Conservation (phyloP, 2,797 vertebrate species). For the Ciconia nigra region DNA sequence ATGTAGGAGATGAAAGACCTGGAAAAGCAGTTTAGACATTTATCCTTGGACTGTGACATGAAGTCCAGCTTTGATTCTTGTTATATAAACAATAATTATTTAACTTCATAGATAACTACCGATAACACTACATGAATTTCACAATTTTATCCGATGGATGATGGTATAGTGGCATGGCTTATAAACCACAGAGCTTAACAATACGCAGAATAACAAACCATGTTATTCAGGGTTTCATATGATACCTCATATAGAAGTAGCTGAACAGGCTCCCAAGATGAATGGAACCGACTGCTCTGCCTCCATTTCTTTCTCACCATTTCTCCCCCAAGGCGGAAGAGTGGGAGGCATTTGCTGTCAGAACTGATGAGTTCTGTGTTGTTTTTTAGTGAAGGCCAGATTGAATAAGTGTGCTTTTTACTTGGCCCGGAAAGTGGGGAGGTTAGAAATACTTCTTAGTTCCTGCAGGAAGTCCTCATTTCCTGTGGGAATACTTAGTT, state of each 20-base stretch:
- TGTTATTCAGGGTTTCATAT: background rate
- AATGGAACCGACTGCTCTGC: background rate
- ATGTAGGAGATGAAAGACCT: conserved; percentile 13
- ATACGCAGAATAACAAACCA: background rate
- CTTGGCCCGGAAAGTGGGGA: conserved; percentile 36
- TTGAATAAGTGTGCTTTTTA: conserved; percentile 26
- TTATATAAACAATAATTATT: conserved; percentile 21
- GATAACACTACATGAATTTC: background rate
- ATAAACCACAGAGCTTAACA: background rate
- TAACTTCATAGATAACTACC: background rate
- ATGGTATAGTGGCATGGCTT: background rate
- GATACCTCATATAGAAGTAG: background rate
- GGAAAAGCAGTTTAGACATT: conserved; percentile 14
- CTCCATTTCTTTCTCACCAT: conserved; percentile 21
- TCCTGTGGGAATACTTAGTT: conserved; percentile 55
- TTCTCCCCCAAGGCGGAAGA: background rate
- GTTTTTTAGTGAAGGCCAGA: conserved; percentile 5
- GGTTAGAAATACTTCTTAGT: conserved; percentile 47
- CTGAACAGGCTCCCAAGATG: background rate
- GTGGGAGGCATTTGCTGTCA: conserved; percentile 21
- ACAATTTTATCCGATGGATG: background rate
- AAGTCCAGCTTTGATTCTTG: conserved; percentile 35
- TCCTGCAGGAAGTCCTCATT: conserved; percentile 46
- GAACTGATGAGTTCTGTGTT: conserved; percentile 30
- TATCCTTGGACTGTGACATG: background rate